These are phyloP conservation scores for Enchytraeus crypticus DNA, from an alignment of 2,888 invertebrate species.

Conservation along the genomic window DNA sequence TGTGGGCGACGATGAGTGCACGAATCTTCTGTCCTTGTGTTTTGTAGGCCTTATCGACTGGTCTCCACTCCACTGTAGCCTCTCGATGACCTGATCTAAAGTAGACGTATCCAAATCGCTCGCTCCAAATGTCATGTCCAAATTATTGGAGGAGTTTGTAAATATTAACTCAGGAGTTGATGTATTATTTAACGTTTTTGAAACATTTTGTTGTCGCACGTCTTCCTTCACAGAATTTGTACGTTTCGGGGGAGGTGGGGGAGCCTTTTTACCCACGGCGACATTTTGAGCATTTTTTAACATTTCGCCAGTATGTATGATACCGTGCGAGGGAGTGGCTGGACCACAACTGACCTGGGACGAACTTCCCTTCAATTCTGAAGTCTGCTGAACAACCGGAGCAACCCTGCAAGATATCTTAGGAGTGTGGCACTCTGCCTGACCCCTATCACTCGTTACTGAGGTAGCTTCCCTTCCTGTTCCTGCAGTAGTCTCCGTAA, in stretches of 20 bases:
- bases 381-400: not conserved
- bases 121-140: too few relatives aligned
- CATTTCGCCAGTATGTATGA: not conserved
- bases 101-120: too few relatives aligned
- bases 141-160: too few relatives aligned
- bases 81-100: conserved; percentile 2
- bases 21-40: not conserved
- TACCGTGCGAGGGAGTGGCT: not conserved
- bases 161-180: too few relatives aligned
- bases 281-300: not conserved
- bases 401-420: too few relatives aligned
- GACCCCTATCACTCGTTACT: not conserved
- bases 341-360: too few relatives aligned
- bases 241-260: conserved; percentile 52
- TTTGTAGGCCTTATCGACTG: conserved; percentile 3
- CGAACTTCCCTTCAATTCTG: too few relatives aligned
- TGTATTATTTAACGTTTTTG: too few relatives aligned
- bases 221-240: conserved; percentile 47
- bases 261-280: conserved; percentile 20
- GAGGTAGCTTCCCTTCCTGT: not conserved
- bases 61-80: conserved; percentile 7
- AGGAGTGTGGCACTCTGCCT: too few relatives aligned
- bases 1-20: not conserved
- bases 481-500: not conserved
- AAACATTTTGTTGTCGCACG: too few relatives aligned